Conservation (phyloP, 2,888 invertebrate genomes). For the Drosophila kuntzei region DNA sequence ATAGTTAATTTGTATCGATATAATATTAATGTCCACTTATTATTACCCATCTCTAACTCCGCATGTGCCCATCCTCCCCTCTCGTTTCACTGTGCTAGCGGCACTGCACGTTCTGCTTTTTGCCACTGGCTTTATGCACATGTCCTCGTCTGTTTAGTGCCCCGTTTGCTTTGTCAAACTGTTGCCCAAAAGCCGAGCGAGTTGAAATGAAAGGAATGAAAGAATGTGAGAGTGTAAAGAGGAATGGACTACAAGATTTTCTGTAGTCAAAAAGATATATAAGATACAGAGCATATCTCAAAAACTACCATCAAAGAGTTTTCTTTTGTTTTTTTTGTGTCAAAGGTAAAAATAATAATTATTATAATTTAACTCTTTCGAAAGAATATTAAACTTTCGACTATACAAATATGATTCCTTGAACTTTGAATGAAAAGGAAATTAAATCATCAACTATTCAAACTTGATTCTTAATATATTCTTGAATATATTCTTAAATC, state of each 20-base stretch:
- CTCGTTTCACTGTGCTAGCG: neutral
- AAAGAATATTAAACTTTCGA: no score
- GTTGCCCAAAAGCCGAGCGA: conserved; percentile 30
- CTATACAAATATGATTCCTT: no score
- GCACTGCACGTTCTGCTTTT: conserved; percentile 36
- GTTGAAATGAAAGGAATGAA: conserved; percentile 28
- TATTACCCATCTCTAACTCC: conserved; percentile 7
- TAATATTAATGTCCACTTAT: neutral
- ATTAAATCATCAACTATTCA: no score
- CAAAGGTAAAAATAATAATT: no score
- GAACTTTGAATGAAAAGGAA: no score
- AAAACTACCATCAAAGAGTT: no score
- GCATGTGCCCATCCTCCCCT: neutral
- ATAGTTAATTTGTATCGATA: neutral
- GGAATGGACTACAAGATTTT: no score
- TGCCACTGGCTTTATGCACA: conserved; percentile 29
- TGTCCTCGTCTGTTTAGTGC: conserved; percentile 32
- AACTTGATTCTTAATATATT: no score
- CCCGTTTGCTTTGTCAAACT: conserved; percentile 50
- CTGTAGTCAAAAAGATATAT: neutral
- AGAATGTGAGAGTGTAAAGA: neutral
- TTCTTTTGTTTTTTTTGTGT: no score
- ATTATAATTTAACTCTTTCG: no score
- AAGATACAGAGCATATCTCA: no score
- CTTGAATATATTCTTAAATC: no score